Conservation (phyloP, 2,888 invertebrate genomes). For the Leucania comma region DNA sequence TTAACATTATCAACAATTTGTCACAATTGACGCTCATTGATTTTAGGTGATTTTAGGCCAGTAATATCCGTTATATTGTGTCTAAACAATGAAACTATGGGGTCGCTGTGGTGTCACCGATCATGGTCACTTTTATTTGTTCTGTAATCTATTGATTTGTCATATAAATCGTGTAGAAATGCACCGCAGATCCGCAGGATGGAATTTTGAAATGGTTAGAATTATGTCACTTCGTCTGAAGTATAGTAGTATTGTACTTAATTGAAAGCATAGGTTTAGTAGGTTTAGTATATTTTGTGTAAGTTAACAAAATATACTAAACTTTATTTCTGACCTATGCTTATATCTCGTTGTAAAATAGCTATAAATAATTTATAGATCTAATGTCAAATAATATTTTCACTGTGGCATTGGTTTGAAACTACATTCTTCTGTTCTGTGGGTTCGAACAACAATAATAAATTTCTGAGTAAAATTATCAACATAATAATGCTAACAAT, state of each 20-base stretch:
- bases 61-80: conserved; percentile 62
- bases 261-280: too few relatives aligned
- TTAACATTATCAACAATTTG: conserved; percentile 13
- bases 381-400: neutral
- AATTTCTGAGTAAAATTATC: neutral
- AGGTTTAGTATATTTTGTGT: too few relatives aligned
- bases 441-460: neutral
- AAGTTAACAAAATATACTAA: too few relatives aligned
- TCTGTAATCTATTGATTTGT: conserved; percentile 54
- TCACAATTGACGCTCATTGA: conserved; percentile 32
- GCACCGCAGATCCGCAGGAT: conserved; percentile 46
- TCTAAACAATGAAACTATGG: conserved; percentile 58
- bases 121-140: conserved; percentile 54
- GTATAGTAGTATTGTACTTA: neutral
- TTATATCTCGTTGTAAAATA: neutral
- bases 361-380: neutral
- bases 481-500: conserved; percentile 14
- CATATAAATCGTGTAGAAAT: conserved; percentile 36
- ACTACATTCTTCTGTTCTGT: too few relatives aligned
- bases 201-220: conserved; percentile 17
- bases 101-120: conserved; percentile 46
- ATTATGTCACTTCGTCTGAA: conserved; percentile 14
- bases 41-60: conserved; percentile 8
- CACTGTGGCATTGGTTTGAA: too few relatives aligned
- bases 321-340: too few relatives aligned